Percentiles rank a stretch among this genome's conserved stretches.
phyloP scores from a whole-genome alignment of 2,797 vertebrate genomes.

The Eurystomus glaucurus region DNA sequence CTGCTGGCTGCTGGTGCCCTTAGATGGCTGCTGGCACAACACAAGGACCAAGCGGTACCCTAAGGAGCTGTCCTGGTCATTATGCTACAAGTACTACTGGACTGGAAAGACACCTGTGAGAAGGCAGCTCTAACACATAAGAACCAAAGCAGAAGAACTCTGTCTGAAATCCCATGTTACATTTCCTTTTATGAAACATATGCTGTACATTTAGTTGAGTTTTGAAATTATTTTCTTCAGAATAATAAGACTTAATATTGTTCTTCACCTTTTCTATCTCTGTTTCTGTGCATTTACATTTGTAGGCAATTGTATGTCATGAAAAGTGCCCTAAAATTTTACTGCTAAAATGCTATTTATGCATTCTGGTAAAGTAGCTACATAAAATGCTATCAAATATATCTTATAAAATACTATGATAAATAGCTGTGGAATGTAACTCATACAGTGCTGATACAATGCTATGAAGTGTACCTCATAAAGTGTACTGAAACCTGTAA shows the following conservation, averaged over 20 bases:
- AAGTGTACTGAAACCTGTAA: not conserved
- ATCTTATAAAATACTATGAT: not conserved
- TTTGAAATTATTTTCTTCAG: not conserved
- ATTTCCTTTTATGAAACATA: not conserved
- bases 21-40: too few relatives aligned
- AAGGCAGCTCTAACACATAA: not conserved
- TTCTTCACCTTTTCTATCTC: not conserved
- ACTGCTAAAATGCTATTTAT: not conserved
- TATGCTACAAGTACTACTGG: not conserved
- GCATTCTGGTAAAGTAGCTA: not conserved
- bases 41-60: too few relatives aligned
- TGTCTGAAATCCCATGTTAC: not conserved
- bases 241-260: not conserved
- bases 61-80: not conserved
- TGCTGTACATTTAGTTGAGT: not conserved
- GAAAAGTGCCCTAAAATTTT: not conserved
- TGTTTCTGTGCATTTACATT: not conserved
- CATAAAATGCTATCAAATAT: slow-evolving; percentile 14
- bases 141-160: not conserved
- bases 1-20: too few relatives aligned
- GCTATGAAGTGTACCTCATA: not conserved
- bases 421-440: slow-evolving; percentile 2
- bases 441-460: not conserved
- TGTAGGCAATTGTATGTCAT: not conserved
- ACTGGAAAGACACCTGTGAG: not conserved